Percentiles rank a stretch among this genome's conserved stretches.
Conservation (phyloP, 2,797 vertebrate genomes). For the Odontamblyopus lacepedii region DNA sequence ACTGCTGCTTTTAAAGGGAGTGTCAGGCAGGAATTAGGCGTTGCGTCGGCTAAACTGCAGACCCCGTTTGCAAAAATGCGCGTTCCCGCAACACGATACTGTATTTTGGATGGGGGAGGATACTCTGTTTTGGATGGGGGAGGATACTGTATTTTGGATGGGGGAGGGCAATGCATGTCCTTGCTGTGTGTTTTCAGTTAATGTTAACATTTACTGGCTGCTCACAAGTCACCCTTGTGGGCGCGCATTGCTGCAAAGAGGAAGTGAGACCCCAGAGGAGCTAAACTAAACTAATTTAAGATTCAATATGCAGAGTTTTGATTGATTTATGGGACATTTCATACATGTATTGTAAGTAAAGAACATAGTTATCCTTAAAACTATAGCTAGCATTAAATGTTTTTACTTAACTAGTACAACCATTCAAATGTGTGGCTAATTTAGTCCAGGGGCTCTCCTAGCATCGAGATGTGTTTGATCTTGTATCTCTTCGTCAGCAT, state of each 20-base stretch:
- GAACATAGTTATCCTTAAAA: neutral
- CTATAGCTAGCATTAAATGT: neutral
- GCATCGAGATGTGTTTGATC: neutral
- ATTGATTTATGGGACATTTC: neutral
- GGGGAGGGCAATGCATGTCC: constrained; percentile 47
- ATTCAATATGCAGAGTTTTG: neutral
- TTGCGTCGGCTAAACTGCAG: constrained; percentile 62
- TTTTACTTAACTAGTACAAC: neutral
- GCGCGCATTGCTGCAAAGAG: constrained; percentile 59
- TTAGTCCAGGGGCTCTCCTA: neutral
- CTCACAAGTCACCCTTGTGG: constrained; percentile 40
- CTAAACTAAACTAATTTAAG: constrained; percentile 13
- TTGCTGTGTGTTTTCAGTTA: constrained; percentile 47
- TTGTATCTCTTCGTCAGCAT: neutral
- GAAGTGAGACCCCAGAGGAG: constrained; percentile 44
- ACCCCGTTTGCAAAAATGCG: constrained; percentile 57
- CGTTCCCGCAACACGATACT: constrained; percentile 65
- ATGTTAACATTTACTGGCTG: constrained; percentile 43
- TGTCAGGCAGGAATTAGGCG: constrained; percentile 53
- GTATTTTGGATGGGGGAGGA: constrained; percentile 69
- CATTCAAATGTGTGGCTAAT: neutral
- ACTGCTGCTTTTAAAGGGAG: constrained; percentile 74
- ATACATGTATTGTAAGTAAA: neutral
- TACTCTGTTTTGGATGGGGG: constrained; percentile 72
- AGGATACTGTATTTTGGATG: constrained; percentile 72